These are phyloP conservation scores for Agrilus cyanescens DNA, from an alignment of 2,888 invertebrate species.

Conservation along the genomic window DNA sequence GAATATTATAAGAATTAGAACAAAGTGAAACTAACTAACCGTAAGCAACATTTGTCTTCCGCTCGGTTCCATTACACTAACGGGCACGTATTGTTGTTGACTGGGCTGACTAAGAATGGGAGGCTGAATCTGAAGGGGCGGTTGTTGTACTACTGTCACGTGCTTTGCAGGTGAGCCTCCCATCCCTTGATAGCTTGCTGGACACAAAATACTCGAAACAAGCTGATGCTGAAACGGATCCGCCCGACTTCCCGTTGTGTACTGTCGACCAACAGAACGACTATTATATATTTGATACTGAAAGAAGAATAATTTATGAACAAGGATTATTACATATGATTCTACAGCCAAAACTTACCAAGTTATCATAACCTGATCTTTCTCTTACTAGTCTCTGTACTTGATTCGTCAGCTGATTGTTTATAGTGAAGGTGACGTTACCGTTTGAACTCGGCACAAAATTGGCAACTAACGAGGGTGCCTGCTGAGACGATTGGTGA, in stretches of 20 bases:
- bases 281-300: constrained; percentile 76
- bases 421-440: constrained; percentile 87
- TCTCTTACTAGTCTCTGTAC: constrained; percentile 60
- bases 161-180: constrained; percentile 57
- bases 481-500: constrained; percentile 38
- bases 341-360: constrained; percentile 38
- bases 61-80: constrained; percentile 83
- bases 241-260: constrained; percentile 49
- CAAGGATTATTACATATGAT: not conserved
- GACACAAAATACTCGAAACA: constrained; percentile 89
- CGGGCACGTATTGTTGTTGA: constrained; percentile 85
- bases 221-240: constrained; percentile 85
- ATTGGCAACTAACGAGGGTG: constrained; percentile 54
- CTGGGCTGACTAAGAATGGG: constrained; percentile 71
- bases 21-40: constrained; percentile 32
- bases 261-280: constrained; percentile 57
- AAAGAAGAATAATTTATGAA: constrained; percentile 14
- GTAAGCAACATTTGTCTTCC: constrained; percentile 70
- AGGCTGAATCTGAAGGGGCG: constrained; percentile 64
- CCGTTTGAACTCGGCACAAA: constrained; percentile 67
- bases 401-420: constrained; percentile 72
- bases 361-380: constrained; percentile 65
- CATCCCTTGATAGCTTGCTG: constrained; percentile 71
- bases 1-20: not conserved
- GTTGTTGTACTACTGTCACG: constrained; percentile 56